Conservation (phyloP, 2,113 vertebrate species). For the Onychostoma macrolepis region DNA sequence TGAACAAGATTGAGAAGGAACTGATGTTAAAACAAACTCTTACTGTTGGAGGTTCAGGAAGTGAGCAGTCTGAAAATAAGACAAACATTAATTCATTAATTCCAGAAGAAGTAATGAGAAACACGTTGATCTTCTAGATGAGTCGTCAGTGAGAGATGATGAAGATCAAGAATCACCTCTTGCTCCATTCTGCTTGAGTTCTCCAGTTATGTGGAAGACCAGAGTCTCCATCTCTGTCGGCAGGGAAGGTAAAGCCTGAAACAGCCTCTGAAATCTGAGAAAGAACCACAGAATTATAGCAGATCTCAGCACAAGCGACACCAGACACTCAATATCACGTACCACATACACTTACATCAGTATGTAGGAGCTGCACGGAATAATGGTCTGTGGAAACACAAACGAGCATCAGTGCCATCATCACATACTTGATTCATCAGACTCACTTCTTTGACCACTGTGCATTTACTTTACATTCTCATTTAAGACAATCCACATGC, state of each 20-base stretch:
- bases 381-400: neutral
- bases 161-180: neutral
- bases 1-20: neutral
- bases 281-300: neutral
- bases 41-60: slow-evolving; percentile 15
- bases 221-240: neutral
- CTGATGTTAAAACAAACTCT: neutral
- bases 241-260: neutral
- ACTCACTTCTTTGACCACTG: neutral
- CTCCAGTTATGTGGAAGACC: neutral
- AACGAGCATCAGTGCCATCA: neutral
- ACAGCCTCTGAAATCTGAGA: neutral
- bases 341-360: slow-evolving; percentile 37
- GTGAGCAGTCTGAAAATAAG: neutral
- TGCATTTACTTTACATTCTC: neutral
- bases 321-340: neutral
- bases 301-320: neutral
- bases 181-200: neutral
- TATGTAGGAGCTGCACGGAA: slow-evolving; percentile 17
- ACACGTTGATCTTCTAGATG: neutral
- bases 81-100: neutral
- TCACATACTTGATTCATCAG: neutral
- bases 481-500: neutral
- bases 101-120: neutral
- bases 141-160: neutral